phyloP scores from a whole-genome alignment of 2,888 invertebrate genomes.

The Idaea dimidiata region DNA sequence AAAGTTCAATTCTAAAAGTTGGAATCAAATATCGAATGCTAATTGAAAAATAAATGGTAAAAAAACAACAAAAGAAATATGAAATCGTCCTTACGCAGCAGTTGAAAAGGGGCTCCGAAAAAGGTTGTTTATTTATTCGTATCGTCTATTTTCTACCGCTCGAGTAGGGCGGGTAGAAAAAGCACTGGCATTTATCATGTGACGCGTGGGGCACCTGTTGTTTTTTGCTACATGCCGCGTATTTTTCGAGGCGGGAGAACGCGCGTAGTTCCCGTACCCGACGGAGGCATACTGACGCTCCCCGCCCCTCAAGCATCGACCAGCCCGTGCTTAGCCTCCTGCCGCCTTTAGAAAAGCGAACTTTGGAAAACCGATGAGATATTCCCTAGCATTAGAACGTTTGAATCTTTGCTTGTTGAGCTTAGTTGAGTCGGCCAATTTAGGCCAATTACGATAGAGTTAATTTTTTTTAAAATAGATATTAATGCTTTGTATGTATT shows the following conservation, averaged over 20 bases:
- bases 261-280: constrained; percentile 45
- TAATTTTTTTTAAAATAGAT: neutral
- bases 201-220: constrained; percentile 57
- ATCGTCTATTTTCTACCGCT: constrained; percentile 49
- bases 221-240: constrained; percentile 54
- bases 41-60: constrained; percentile 12
- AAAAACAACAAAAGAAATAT: constrained; percentile 14
- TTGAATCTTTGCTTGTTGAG: constrained; percentile 37
- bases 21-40: constrained; percentile 10
- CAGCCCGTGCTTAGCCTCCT: constrained; percentile 51
- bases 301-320: constrained; percentile 43
- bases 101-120: constrained; percentile 29
- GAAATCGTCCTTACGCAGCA: constrained; percentile 27
- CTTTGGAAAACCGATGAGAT: constrained; percentile 51
- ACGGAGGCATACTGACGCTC: constrained; percentile 52
- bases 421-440: constrained; percentile 21
- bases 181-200: constrained; percentile 61
- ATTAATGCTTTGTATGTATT: neutral
- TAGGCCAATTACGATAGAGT: neutral
- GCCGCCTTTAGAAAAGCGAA: constrained; percentile 30
- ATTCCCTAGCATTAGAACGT: constrained; percentile 57
- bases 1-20: constrained; percentile 18
- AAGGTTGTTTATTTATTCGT: constrained; percentile 44
- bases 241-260: constrained; percentile 39
- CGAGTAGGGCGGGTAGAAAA: constrained; percentile 47